These are phyloP conservation scores for Ypsolopha scabrella DNA, from an alignment of 2,888 invertebrate genomes.

Conservation along the genomic window DNA sequence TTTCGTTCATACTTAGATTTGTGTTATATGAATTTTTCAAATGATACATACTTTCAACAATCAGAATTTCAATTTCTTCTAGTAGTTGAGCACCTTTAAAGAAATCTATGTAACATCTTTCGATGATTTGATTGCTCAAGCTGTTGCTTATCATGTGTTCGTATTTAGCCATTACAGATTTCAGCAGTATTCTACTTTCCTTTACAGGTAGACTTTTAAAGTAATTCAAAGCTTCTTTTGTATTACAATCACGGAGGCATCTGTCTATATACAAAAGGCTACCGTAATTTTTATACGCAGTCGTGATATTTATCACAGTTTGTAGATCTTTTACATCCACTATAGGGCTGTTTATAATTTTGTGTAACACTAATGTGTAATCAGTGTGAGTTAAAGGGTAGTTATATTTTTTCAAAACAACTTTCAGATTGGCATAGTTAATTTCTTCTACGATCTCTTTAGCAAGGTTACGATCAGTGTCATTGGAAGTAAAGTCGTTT, in stretches of 20 bases:
- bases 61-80: constrained; percentile 29
- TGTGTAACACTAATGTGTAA: constrained; percentile 47
- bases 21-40: constrained; percentile 49
- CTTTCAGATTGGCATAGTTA: constrained; percentile 54
- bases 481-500: constrained; percentile 48
- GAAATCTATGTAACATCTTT: constrained; percentile 60
- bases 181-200: constrained; percentile 37
- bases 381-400: constrained; percentile 49
- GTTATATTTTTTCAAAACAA: constrained; percentile 58
- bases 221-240: constrained; percentile 43
- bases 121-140: constrained; percentile 21
- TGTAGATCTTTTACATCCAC: constrained; percentile 48
- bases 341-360: constrained; percentile 32
- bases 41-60: constrained; percentile 47
- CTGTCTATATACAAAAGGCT: constrained; percentile 45
- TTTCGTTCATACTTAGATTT: constrained; percentile 31
- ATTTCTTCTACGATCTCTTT: constrained; percentile 54
- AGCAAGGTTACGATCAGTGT: constrained; percentile 37
- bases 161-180: constrained; percentile 42
- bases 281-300: constrained; percentile 35
- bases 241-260: constrained; percentile 49
- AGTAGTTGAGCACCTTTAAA: constrained; percentile 45
- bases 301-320: constrained; percentile 39
- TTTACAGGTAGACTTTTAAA: constrained; percentile 31
- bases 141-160: constrained; percentile 44